Evolutionary conservation across 2,888 invertebrate species (phyloP).

Genomic region (Lithosia quadra): DNA sequence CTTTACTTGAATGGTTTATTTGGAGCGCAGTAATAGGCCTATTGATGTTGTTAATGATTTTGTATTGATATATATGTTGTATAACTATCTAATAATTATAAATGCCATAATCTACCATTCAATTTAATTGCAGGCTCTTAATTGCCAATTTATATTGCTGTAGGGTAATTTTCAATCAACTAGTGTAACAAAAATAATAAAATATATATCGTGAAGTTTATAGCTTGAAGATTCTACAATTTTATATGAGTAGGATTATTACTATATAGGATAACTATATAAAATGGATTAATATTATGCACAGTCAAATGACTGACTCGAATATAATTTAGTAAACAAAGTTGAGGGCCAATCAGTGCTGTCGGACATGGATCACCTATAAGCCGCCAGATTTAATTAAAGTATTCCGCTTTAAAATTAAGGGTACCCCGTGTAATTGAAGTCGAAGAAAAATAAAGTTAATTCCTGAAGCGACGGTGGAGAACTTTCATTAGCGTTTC

Average conservation of each 20-base stretch:
- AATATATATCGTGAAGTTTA: no score
- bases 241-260: no score
- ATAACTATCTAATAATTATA: not conserved
- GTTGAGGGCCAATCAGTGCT: constrained; percentile 47
- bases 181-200: not conserved
- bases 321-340: constrained; percentile 55
- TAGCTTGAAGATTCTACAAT: no score
- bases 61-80: not conserved
- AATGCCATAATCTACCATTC: no score
- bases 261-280: not conserved
- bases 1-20: constrained; percentile 1
- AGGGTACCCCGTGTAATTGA: constrained; percentile 73
- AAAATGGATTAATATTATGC: not conserved
- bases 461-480: constrained; percentile 73
- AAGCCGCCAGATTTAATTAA: constrained; percentile 77
- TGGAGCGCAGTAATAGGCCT: constrained; percentile 28
- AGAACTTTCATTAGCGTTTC: constrained; percentile 82
- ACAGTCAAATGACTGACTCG: not conserved
- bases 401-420: constrained; percentile 75
- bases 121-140: not conserved
- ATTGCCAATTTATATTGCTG: not conserved
- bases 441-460: constrained; percentile 75
- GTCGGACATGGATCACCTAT: constrained; percentile 57
- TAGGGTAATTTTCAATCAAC: not conserved
- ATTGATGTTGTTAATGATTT: constrained; percentile 29